Evolutionary conservation across 2,797 vertebrate species (phyloP).

Genomic region (Aplochiton taeniatus): DNA sequence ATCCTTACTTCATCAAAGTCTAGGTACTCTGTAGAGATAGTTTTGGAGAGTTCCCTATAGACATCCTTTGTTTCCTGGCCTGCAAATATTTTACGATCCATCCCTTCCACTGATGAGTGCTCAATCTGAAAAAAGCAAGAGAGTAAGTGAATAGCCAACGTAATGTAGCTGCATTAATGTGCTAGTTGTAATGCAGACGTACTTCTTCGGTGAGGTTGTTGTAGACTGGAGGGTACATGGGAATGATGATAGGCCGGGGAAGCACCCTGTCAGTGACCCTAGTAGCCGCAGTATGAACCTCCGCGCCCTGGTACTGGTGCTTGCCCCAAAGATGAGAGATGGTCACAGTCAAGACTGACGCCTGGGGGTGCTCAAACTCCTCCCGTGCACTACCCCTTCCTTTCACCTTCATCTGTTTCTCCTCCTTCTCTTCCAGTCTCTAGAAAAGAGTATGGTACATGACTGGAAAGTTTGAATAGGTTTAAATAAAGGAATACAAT

Average conservation of each 20-base stretch:
- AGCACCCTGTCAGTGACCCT: slow-evolving; percentile 59
- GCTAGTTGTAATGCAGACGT: background rate
- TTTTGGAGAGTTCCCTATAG: slow-evolving; percentile 65
- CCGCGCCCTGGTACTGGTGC: slow-evolving; percentile 29
- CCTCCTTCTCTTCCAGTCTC: slow-evolving; percentile 46
- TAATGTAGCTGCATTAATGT: background rate
- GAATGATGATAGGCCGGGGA: slow-evolving; percentile 53
- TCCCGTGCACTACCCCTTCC: slow-evolving; percentile 7
- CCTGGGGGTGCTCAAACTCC: slow-evolving; percentile 45
- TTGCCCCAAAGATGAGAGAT: slow-evolving; percentile 15
- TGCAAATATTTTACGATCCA: slow-evolving; percentile 56
- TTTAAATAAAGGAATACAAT: background rate
- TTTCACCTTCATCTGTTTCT: slow-evolving; percentile 26
- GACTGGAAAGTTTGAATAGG: too few relatives aligned
- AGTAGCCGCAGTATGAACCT: slow-evolving; percentile 55
- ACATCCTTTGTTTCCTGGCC: slow-evolving; percentile 62
- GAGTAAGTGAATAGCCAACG: background rate
- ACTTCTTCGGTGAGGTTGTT: slow-evolving; percentile 72
- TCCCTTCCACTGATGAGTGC: slow-evolving; percentile 36
- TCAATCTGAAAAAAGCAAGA: slow-evolving; percentile 49
- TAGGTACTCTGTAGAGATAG: slow-evolving; percentile 59
- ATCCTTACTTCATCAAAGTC: slow-evolving; percentile 63
- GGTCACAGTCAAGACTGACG: slow-evolving; percentile 44
- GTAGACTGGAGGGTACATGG: slow-evolving; percentile 59
- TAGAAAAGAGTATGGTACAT: slow-evolving; percentile 1